These are phyloP conservation scores for Eupithecia tripunctaria DNA, from an alignment of 2,888 invertebrate genomes.

Conservation along the genomic window DNA sequence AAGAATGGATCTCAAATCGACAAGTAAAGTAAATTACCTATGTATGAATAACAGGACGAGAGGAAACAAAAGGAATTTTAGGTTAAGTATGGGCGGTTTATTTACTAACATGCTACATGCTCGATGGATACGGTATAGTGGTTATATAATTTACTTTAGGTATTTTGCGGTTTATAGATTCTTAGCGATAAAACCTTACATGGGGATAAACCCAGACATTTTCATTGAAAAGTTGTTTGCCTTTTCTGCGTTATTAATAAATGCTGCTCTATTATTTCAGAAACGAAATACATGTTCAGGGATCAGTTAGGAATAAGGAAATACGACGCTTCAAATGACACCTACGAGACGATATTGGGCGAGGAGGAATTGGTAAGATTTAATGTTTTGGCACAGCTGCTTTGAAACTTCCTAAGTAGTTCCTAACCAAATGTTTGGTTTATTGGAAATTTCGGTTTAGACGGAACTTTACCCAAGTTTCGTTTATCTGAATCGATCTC, in stretches of 20 bases:
- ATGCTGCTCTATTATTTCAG: slow-evolving; percentile 55
- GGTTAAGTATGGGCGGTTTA: no score
- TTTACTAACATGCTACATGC: no score
- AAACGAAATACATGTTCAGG: slow-evolving; percentile 65
- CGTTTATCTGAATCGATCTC: neutral
- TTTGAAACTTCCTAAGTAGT: neutral
- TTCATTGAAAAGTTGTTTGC: neutral
- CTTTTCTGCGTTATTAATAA: neutral
- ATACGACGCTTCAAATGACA: slow-evolving; percentile 60
- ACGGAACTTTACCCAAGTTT: slow-evolving; percentile 10
- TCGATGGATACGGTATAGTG: no score
- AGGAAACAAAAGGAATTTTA: no score
- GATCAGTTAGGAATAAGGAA: slow-evolving; percentile 66
- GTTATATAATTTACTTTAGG: neutral
- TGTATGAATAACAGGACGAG: no score
- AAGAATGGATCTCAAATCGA: no score
- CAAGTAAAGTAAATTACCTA: no score
- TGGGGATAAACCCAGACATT: neutral
- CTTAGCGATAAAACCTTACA: neutral
- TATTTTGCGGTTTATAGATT: neutral
- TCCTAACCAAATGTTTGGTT: neutral
- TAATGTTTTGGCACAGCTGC: slow-evolving; percentile 18
- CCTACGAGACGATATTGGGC: slow-evolving; percentile 56
- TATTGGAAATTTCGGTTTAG: no score
- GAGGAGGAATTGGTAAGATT: slow-evolving; percentile 63